Evolutionary conservation across 35 echinoderm and acorn worm species (phyloP).

Genomic region (Lytechinus variegatus): DNA sequence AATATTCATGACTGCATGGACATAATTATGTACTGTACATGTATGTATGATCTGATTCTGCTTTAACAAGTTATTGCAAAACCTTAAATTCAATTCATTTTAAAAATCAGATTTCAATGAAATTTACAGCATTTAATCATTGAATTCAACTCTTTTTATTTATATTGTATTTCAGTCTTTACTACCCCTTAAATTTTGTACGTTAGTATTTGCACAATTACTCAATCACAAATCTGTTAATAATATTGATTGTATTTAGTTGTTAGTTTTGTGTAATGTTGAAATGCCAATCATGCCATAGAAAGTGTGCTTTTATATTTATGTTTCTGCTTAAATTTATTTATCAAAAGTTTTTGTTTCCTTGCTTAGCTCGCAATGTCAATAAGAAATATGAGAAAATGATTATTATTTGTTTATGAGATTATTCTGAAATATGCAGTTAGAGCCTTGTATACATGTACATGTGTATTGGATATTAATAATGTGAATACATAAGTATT

Average conservation of each 20-base stretch:
- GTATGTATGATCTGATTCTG: no score
- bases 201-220: background rate
- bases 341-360: background rate
- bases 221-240: background rate
- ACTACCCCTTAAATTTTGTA: no score
- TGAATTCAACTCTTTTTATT: no score
- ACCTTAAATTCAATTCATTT: no score
- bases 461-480: background rate
- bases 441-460: background rate
- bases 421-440: background rate
- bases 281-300: background rate
- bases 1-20: no score
- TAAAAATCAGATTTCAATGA: no score
- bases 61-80: no score
- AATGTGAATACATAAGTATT: background rate
- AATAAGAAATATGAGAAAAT: background rate
- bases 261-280: background rate
- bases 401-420: background rate
- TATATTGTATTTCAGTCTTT: no score
- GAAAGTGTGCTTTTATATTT: background rate
- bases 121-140: no score
- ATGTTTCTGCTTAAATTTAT: background rate
- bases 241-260: background rate
- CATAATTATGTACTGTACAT: no score
- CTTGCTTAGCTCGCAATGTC: background rate